Percentiles rank a stretch among this genome's conserved stretches.
phyloP scores from a whole-genome alignment of 2,113 vertebrate genomes.

The Theropithecus gelada region DNA sequence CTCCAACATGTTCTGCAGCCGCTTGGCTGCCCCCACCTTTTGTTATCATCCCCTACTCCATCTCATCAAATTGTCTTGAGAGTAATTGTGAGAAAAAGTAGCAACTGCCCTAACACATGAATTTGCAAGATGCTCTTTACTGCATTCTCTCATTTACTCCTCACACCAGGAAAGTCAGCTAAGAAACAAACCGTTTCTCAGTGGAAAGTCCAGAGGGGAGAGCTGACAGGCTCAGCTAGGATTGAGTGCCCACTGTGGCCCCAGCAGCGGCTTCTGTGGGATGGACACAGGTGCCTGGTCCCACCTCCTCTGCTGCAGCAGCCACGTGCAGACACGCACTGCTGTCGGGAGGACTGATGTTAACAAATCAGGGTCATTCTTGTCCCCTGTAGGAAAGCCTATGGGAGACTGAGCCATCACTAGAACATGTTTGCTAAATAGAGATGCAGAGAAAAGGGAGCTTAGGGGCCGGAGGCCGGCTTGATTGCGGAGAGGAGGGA shows the following conservation, averaged over 20 bases:
- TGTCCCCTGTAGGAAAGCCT: not conserved
- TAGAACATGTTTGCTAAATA: not conserved
- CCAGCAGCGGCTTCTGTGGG: fast-evolving
- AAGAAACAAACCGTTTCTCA: not conserved
- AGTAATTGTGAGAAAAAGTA: not conserved
- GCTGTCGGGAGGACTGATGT: not conserved
- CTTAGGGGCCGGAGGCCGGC: not conserved
- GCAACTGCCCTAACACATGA: not conserved
- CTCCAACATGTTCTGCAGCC: not conserved
- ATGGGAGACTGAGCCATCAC: fast-evolving
- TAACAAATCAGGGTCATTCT: not conserved
- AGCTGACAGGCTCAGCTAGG: not conserved
- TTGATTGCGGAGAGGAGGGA: no score
- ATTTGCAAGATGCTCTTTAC: not conserved
- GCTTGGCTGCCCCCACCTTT: not conserved
- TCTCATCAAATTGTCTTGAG: not conserved
- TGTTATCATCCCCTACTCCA: not conserved
- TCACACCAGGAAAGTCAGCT: not conserved
- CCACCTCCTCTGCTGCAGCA: fast-evolving
- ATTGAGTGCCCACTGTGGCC: not conserved
- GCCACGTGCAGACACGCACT: not conserved
- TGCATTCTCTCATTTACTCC: not conserved
- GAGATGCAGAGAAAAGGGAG: not conserved
- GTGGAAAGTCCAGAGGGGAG: not conserved
- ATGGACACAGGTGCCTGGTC: not conserved